Base-by-base conservation (phyloP, 2,113 vertebrate genomes). In the Vulpes lagopus region DNA sequence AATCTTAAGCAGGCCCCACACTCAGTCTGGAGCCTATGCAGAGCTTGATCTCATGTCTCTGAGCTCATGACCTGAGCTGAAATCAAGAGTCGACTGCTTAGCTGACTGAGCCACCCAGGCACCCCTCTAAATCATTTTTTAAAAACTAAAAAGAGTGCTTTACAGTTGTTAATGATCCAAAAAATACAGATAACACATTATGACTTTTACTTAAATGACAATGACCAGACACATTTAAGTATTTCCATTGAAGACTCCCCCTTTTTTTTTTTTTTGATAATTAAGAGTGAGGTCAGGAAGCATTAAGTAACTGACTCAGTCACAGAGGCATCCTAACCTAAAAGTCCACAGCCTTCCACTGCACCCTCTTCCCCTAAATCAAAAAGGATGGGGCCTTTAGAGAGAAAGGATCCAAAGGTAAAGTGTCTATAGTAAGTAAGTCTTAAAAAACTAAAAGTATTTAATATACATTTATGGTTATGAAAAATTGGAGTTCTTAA, bases 141-240 rank as follows among this genome's bases (percentile, higher is more conserved):
- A 64, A 82, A 92, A 74, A 55, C 27, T 65, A 15, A 94, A 12
- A 19, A 76, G 27, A 43, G 12, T 65, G 57, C 74, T 91, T 94
- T 89, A 92, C 5, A 20, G 59, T 23, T 87, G 8, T 74, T 53
- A 67, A 57, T 78, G 43, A 81, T 9, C 38, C 25, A 53, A 30
- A 10, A 69, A 43, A 84, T 20, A 81, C 30, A 67, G 20, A 43
- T 25, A 85, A 81, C 43, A 71, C 20, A 20, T 55, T 60, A 49
- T 43, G n/a, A 83, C 65, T 35, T 93, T 96, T 83, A 78, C 49
- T 82, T 82, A 53, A 86, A 62, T 84, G 76, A 60, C 59, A 93
- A 76, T 59, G 86, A 22, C 82, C 27, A 80, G 90, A 86, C 43
- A 64, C 73, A 82, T n/a, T 74, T n/a, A 95, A 80, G 22, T 53